Evolutionary conservation across 2,797 vertebrate genomes (phyloP).

Genomic region (Gastrophryne carolinensis): DNA sequence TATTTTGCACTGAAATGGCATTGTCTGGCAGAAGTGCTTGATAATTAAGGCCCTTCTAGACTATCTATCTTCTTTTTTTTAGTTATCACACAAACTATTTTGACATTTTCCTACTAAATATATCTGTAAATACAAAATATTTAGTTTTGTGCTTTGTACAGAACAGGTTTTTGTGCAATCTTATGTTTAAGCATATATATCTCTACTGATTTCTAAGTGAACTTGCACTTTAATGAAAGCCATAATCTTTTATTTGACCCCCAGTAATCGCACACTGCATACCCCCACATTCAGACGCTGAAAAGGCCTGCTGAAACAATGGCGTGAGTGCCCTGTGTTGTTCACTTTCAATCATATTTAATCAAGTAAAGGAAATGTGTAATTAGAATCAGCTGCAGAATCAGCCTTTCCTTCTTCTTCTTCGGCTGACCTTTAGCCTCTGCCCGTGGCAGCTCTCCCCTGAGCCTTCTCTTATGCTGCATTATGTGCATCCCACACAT

Average conservation of each 20-base stretch:
- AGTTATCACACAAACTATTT: too few relatives aligned
- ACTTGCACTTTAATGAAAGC: neutral
- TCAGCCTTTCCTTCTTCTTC: neutral
- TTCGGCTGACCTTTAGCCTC: conserved; percentile 5
- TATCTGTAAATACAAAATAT: too few relatives aligned
- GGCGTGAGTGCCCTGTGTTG: neutral
- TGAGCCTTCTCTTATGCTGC: neutral
- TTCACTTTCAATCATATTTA: conserved; percentile 17
- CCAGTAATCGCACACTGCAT: neutral
- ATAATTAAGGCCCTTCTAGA: too few relatives aligned
- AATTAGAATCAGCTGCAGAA: conserved; percentile 40
- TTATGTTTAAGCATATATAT: too few relatives aligned
- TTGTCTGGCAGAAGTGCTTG: too few relatives aligned
- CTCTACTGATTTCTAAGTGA: too few relatives aligned
- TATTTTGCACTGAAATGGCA: too few relatives aligned
- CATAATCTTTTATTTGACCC: neutral
- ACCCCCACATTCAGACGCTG: neutral
- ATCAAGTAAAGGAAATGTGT: conserved; percentile 35
- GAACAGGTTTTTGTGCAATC: too few relatives aligned
- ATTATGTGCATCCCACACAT: conserved; percentile 19
- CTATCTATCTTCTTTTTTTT: too few relatives aligned
- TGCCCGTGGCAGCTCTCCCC: conserved; percentile 5
- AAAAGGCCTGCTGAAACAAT: neutral
- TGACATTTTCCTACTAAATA: too few relatives aligned
- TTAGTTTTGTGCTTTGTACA: too few relatives aligned